Evolutionary conservation across 2,888 invertebrate genomes (phyloP).

Genomic region (Eupithecia subumbrata): DNA sequence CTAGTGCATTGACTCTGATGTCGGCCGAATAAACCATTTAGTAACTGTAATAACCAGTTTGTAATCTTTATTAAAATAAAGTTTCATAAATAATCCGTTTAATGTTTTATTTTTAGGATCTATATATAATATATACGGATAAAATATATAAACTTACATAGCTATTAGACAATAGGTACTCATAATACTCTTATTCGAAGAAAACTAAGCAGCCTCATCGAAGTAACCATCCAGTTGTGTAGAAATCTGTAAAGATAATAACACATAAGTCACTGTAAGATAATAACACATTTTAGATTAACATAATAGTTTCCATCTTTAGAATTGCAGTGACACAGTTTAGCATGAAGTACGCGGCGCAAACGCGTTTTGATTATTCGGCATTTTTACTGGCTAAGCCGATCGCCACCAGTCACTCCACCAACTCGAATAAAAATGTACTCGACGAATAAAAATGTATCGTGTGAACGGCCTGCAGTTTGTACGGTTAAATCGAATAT

Average conservation of each 20-base stretch:
- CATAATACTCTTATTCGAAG: background rate
- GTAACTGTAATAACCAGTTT: background rate
- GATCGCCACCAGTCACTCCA: too few species aligned
- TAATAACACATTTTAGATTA: background rate
- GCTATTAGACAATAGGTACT: background rate
- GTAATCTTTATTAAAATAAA: background rate
- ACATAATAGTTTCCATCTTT: background rate
- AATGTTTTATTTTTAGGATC: background rate
- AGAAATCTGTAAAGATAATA: slow-evolving; percentile 82
- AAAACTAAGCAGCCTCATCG: slow-evolving; percentile 90
- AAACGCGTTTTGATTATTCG: too few species aligned
- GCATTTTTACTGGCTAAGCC: too few species aligned
- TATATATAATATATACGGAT: background rate
- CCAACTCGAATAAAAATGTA: too few species aligned
- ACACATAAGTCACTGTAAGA: slow-evolving; percentile 1
- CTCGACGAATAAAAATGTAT: too few species aligned
- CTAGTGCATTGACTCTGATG: background rate
- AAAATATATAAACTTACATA: background rate
- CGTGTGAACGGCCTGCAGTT: too few species aligned
- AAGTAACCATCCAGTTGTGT: slow-evolving; percentile 95
- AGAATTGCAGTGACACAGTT: too few species aligned
- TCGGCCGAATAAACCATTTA: background rate
- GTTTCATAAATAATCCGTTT: background rate
- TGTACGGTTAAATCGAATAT: too few species aligned
- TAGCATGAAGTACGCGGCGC: too few species aligned